phyloP scores from a whole-genome alignment of 2,113 vertebrate genomes.

The Rostratula benghalensis region DNA sequence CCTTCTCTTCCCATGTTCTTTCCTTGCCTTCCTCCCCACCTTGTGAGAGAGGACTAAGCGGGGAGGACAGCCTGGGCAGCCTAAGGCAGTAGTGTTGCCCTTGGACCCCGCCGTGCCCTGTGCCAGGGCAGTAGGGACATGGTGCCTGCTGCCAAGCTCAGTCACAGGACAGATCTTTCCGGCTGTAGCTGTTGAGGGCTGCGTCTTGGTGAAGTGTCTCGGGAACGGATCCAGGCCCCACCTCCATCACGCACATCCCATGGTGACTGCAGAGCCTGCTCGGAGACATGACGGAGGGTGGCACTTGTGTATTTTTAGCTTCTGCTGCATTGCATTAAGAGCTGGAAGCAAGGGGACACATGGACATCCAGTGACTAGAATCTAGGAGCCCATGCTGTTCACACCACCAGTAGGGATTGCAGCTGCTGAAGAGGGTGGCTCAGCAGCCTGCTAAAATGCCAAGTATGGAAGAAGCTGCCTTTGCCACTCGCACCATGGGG shows the following conservation, averaged over 20 bases:
- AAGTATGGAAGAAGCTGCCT: not conserved
- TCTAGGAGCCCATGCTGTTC: not conserved
- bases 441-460: not conserved
- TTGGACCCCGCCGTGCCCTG: not conserved
- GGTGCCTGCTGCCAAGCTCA: rapidly evolving
- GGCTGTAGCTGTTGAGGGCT: not conserved
- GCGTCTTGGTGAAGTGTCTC: not conserved
- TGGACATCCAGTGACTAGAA: not conserved
- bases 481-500: rapidly evolving
- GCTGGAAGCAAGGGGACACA: not conserved
- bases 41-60: not conserved
- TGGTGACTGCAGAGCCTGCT: not conserved
- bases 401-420: rapidly evolving
- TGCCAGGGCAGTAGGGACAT: rapidly evolving
- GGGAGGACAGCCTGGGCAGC: not conserved
- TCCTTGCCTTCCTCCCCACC: not conserved
- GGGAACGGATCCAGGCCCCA: constrained; percentile 8
- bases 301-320: constrained; percentile 47
- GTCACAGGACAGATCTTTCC: rapidly evolving
- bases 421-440: not conserved
- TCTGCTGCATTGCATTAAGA: constrained; percentile 31
- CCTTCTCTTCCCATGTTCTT: not conserved
- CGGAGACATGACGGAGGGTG: not conserved
- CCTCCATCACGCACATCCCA: not conserved
- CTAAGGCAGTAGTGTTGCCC: not conserved